Percentiles rank a stretch among this genome's conserved stretches.
Evolutionary conservation across 2,797 vertebrate genomes (phyloP).

Genomic region (Pseudomugil tenellus): DNA sequence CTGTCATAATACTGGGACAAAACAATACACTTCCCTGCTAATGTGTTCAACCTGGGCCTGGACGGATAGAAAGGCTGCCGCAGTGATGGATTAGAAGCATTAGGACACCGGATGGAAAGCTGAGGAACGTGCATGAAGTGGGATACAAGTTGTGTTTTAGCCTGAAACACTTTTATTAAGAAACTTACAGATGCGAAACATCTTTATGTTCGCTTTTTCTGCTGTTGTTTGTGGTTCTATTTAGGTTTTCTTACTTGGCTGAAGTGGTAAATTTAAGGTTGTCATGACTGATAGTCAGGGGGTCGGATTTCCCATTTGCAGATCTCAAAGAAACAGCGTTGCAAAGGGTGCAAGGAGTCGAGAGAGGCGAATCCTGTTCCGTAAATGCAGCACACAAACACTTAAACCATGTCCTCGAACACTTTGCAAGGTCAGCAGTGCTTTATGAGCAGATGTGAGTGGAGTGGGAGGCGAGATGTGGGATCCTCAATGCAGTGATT

Average conservation of each 20-base stretch:
- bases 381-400: conserved; percentile 11
- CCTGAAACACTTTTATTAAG: not conserved
- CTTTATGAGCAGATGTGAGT: conserved; percentile 12
- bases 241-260: not conserved
- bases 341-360: conserved; percentile 6
- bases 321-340: not conserved
- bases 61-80: conserved; percentile 35
- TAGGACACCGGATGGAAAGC: conserved; percentile 16
- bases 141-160: conserved; percentile 20
- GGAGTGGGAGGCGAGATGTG: conserved; percentile 32
- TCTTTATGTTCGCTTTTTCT: not conserved
- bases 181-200: not conserved
- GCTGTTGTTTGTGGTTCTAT: not conserved
- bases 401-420: conserved; percentile 6
- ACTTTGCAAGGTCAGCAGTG: conserved; percentile 13
- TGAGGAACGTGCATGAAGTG: conserved; percentile 20
- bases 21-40: conserved; percentile 59
- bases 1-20: conserved; percentile 67
- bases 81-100: conserved; percentile 48
- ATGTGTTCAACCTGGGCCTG: conserved; percentile 55
- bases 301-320: not conserved
- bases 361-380: conserved; percentile 11
- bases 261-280: not conserved
- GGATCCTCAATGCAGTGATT: conserved; percentile 15
- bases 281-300: not conserved